Evolutionary conservation across 2,113 vertebrate species (phyloP), one percentile per base, ranked within the genome.

Genomic region (Cyprinus carpio): DNA sequence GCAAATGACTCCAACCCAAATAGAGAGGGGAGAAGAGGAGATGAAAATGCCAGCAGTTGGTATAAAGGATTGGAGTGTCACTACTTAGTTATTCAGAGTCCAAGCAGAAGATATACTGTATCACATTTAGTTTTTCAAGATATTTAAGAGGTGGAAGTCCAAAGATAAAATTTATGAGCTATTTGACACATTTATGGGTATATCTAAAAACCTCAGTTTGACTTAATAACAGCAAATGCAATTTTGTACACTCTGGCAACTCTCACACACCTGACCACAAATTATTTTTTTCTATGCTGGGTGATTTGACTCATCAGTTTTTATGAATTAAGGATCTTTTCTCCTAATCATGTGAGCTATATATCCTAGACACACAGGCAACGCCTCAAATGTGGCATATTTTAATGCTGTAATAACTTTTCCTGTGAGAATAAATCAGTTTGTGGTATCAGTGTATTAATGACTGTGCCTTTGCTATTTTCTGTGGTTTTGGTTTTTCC

Each of bases 401-500:
- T 82, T 64, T 43, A 77, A 58, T 20, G 81, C 23, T 0, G 7
- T 60, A 60, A 62, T 40, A 43, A 60, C 11, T 25, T 60, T 37
- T n/a, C 6, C 11, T 51, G 12, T 43, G 2, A 75, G 25, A 18
- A 49, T 56, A 77, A 56, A 77, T 77, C 46, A 65, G n/a, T 75
- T 40, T 85, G 64, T 77, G 69, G 67, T 29, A 20, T 56, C n/a
- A n/a, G 10, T 29, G 75, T 11, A 65, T 27, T 65, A 84, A 78
- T 31, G 49, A 7, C 72, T 60, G 87, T 49, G 85, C 58, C 72
- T 62, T 87, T 56, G 85, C 58, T 72, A 86, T 51, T 64, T 71
- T 80, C 43, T 65, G 46, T 81, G 85, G 87, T 72, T 82, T 49
- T 71, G 23, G 65, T 56, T 51, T 71, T 16, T 40, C 60, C 76